These are phyloP conservation scores for Echinops telfairi DNA, from an alignment of 2,113 vertebrate species.

Conservation along the genomic window DNA sequence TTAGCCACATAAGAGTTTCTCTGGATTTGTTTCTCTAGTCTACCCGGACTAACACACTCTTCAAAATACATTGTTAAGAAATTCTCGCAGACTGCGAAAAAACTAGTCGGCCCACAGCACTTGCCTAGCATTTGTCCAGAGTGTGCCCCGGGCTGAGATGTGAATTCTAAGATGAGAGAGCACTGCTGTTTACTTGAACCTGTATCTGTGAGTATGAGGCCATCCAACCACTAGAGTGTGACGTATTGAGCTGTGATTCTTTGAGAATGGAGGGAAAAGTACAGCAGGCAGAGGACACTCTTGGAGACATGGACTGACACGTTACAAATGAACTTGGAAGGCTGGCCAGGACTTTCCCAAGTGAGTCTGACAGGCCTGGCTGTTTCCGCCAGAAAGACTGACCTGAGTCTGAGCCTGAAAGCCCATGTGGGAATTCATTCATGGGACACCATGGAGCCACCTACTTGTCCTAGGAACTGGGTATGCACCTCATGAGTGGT, in stretches of 20 bases:
- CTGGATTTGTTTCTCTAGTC: too few species aligned
- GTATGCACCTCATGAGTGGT: not conserved
- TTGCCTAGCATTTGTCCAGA: too few species aligned
- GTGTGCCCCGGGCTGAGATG: not conserved
- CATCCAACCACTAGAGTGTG: constrained; percentile 27
- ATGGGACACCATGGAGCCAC: not conserved
- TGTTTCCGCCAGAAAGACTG: constrained; percentile 6
- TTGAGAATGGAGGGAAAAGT: not conserved
- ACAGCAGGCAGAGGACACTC: not conserved
- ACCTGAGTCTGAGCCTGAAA: constrained; percentile 7
- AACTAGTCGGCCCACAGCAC: too few species aligned
- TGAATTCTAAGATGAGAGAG: constrained; percentile 35
- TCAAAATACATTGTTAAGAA: too few species aligned
- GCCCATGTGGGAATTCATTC: not conserved
- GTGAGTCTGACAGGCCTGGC: not conserved
- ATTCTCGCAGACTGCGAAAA: too few species aligned
- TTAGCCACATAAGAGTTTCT: too few species aligned
- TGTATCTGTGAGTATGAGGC: constrained; percentile 28
- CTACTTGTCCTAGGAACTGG: not conserved
- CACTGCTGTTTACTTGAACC: constrained; percentile 26
- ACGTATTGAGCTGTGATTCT: not conserved
- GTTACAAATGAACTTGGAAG: not conserved
- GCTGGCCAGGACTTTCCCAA: not conserved
- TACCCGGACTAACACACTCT: too few species aligned
- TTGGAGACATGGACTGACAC: not conserved